Base-by-base conservation (phyloP, 1,140 invertebrate genomes). In the Arion vulgaris region DNA sequence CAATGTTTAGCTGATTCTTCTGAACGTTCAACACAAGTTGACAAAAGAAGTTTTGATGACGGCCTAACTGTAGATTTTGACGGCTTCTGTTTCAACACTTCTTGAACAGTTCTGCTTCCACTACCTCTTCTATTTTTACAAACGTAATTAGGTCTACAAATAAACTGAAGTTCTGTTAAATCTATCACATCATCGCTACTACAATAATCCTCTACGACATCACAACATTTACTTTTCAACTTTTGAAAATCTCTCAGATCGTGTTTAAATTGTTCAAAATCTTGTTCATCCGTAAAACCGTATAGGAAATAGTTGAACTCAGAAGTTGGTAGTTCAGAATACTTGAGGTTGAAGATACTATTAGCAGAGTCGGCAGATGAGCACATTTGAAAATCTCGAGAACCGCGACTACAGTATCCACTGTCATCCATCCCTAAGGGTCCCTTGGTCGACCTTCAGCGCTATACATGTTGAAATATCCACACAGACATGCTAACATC, bases 241-340 rank as follows among this genome's bases (percentile, higher is more conserved):
- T 80, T 81, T 49, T 83, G 85, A 74, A 90, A 89, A 81, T 89
- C 86, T 26, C 84, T 73, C 77, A 90, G 84, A 68, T 90, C 89
- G 51, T 88, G 85, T 80, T 90, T 90, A 82, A 91, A 90, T 36
- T 89, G 89, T 77, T 91, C 90, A 85, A 90, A 91, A 80, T 91
- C 90, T 17, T 88, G 80, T 72, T 89, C 88, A 85, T 89, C 90
- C 15, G 79, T 53, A 82, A 91, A 91, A 26, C 89, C 89, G 85
- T 89, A 81, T 19, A 85, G 85, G 32, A 89, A 86, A 81, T 88
- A 88, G 32, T 83, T 86, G 57, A 86, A 90, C 32, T 82, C 34
- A 23, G 87, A 87, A 15, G 83, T 79, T 39, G 78, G 41, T 15
- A 91, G 81, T 41, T 89, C 86, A 36, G 84, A 72, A 78, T 86